Percentiles rank a stretch among this genome's conserved stretches.
Evolutionary conservation across 2,113 vertebrate species (phyloP).

Genomic region (Mungos mungo): DNA sequence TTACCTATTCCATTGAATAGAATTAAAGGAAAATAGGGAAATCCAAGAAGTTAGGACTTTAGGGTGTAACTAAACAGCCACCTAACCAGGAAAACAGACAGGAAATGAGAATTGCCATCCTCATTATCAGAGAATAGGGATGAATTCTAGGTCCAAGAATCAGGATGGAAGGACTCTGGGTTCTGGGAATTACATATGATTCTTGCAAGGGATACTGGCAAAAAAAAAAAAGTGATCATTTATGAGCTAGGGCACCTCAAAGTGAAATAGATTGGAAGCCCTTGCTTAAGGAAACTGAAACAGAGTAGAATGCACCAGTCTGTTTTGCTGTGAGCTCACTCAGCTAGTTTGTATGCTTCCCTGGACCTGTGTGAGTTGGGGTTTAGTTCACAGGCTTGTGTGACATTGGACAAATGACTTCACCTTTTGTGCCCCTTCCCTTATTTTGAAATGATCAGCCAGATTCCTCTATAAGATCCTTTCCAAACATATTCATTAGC

Average conservation of each 20-base stretch:
- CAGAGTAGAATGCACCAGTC: fast-evolving
- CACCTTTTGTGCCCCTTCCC: background rate
- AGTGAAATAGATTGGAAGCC: background rate
- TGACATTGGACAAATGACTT: background rate
- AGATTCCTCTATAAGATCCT: background rate
- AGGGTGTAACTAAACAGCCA: background rate
- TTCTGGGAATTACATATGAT: background rate
- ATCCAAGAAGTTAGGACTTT: background rate
- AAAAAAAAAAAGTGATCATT: background rate
- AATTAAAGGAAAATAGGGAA: background rate
- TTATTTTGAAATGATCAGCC: conserved; percentile 17
- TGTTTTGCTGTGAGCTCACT: background rate
- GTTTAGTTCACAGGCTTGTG: background rate
- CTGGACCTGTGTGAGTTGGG: too few species aligned
- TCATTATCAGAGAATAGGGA: background rate
- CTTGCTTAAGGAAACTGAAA: background rate
- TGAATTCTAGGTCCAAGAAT: background rate
- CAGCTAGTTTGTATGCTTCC: background rate
- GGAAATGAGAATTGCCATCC: background rate
- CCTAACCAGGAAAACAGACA: background rate
- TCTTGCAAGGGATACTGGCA: background rate
- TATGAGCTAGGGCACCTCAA: background rate
- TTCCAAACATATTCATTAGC: background rate
- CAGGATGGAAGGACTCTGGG: background rate
- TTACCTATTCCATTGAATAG: background rate